Evolutionary conservation across 2,888 invertebrate genomes (phyloP), one percentile per base, ranked within the genome.

Genomic region (Nemotelus nigrinus): DNA sequence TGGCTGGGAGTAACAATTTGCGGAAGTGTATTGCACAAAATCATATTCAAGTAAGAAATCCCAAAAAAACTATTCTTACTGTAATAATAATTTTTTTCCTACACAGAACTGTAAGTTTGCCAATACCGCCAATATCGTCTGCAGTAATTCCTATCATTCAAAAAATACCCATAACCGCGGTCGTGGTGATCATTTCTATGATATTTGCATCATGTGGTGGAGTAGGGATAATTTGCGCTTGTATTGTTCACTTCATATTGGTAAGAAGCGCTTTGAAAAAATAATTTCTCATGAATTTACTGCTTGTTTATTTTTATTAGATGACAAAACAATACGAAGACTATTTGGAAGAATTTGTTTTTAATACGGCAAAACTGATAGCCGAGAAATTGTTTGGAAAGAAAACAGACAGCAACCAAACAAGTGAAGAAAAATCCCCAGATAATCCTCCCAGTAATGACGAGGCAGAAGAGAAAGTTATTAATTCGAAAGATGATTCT

Each of bases 121-220:
- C 82, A 10, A 63, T 82, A 43, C 82, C 82, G 58, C 80, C 80
- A 7, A 79, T 81, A 78, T 83, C 86, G 81, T 47, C 82, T 87
- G 89, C 85, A 87, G 83, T 93, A 55, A 88, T 94, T 53, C 88
- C 89, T 5, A 91, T 91, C 39, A 87, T 95, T 70, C 91, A 93
- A 80, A 90, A 91, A 82, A 88, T 94, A 53, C 95, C 95, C 0
- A 86, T 92, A 80, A 86, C 93, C 0, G 91, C 92, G 65, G 92
- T 93, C 8, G 89, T 89, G 0, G 85, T 91, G 2, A 86, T 94
- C 1, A 85, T 94, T 43, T 89, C 90, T 55, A 87, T 93, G 3
- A 90, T 91, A 39, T 88, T 91, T 10, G 87, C 90, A 10, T 91
- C 94, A 0, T 94, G 94, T 83, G 95, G 95, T 3, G 93, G 93